phyloP scores from a whole-genome alignment of 2,888 invertebrate genomes.

The Carcina quercana region DNA sequence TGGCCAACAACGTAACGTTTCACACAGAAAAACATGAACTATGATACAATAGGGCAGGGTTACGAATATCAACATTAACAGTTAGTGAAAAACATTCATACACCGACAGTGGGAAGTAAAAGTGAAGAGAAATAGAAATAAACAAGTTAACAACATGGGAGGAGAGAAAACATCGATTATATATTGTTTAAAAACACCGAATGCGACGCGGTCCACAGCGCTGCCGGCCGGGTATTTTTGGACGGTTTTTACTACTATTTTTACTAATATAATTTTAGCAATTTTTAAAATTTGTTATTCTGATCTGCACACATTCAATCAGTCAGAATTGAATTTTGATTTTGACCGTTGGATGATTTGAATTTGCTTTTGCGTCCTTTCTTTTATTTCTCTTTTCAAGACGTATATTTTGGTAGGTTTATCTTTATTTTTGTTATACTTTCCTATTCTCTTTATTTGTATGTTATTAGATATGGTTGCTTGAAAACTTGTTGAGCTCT shows the following conservation, averaged over 20 bases:
- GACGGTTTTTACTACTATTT: slow-evolving; percentile 26
- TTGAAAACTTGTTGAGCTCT: no score
- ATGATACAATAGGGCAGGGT: slow-evolving; percentile 36
- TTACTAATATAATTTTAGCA: neutral
- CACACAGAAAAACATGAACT: slow-evolving; percentile 21
- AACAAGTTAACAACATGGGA: slow-evolving; percentile 62
- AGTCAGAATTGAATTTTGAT: neutral
- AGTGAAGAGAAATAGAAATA: slow-evolving; percentile 43
- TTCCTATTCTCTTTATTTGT: no score
- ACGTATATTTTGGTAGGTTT: no score
- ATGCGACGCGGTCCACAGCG: slow-evolving; percentile 62
- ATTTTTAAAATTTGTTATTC: neutral
- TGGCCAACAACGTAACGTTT: slow-evolving; percentile 22
- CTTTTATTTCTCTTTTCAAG: no score
- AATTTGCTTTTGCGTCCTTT: no score
- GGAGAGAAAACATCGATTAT: slow-evolving; percentile 58
- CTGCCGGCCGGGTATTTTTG: slow-evolving; percentile 68
- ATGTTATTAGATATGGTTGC: no score
- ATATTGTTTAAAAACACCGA: slow-evolving; percentile 55
- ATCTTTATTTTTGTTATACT: no score
- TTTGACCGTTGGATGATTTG: neutral
- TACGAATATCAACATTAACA: slow-evolving; percentile 68
- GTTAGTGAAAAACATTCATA: slow-evolving; percentile 74
- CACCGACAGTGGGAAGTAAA: slow-evolving; percentile 70
- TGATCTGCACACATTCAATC: neutral